Conservation (phyloP, 2,113 vertebrate genomes). For the Pterocles burchelli region DNA sequence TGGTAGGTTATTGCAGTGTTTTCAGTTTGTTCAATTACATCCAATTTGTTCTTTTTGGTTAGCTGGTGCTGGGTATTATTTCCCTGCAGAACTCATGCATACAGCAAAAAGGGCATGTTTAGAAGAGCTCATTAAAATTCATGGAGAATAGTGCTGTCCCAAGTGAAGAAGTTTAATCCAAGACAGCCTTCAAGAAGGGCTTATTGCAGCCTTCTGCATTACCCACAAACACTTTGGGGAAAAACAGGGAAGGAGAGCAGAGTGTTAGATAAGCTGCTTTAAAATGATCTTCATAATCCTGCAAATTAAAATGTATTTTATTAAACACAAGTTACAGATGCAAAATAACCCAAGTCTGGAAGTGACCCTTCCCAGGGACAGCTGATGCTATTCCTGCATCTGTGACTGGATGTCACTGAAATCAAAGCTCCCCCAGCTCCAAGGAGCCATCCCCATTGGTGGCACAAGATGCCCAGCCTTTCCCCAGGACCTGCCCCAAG, state of each 20-base stretch:
- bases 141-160: background rate
- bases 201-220: slow-evolving; percentile 20
- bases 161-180: background rate
- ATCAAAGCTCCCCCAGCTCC: background rate
- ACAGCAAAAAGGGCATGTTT: background rate
- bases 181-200: background rate
- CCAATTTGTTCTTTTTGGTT: background rate
- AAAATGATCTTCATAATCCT: slow-evolving; percentile 19
- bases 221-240: background rate
- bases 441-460: background rate
- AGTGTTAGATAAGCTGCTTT: slow-evolving; percentile 28
- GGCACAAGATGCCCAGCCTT: background rate
- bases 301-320: slow-evolving; percentile 1
- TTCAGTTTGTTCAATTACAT: background rate
- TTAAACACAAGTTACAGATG: background rate
- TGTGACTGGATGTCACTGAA: background rate
- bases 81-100: rapidly evolving
- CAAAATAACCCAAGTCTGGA: background rate
- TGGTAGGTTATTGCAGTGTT: background rate
- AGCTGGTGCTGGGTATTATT: background rate
- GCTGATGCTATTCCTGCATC: background rate
- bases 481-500: background rate
- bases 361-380: background rate
- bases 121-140: background rate
- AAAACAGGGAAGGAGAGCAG: background rate